Evolutionary conservation across 1,140 invertebrate genomes (phyloP).

Genomic region (Drosophila ficusphila): DNA sequence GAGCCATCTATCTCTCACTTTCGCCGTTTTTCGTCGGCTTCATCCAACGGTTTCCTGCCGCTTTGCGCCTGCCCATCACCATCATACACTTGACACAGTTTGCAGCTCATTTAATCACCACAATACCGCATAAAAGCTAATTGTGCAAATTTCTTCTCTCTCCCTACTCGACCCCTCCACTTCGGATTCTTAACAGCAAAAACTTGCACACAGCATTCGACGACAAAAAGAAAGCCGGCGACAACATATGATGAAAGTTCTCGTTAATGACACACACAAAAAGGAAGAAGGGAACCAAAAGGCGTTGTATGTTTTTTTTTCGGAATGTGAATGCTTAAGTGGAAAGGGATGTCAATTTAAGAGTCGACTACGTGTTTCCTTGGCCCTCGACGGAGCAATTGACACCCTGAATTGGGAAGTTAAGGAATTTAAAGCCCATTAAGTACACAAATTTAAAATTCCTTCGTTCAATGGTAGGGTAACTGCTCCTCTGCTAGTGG

Average conservation of each 20-base stretch:
- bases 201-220: slow-evolving; percentile 37
- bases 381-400: slow-evolving; percentile 10
- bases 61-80: slow-evolving; percentile 11
- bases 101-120: slow-evolving; percentile 80
- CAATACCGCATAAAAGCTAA: slow-evolving; percentile 78
- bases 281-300: slow-evolving; percentile 5
- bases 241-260: slow-evolving; percentile 58
- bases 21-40: slow-evolving; percentile 1
- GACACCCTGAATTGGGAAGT: not conserved
- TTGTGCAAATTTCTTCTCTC: slow-evolving; percentile 64
- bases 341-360: slow-evolving; percentile 26
- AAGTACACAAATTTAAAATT: not conserved
- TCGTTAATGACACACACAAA: slow-evolving; percentile 43
- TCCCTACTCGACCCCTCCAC: slow-evolving; percentile 3
- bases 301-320: slow-evolving; percentile 21
- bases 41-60: slow-evolving; percentile 10
- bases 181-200: slow-evolving; percentile 19
- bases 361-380: slow-evolving; percentile 47
- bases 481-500: too few species aligned
- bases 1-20: slow-evolving; percentile 55
- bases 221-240: slow-evolving; percentile 31
- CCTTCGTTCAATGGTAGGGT: not conserved
- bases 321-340: slow-evolving; percentile 14
- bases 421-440: slow-evolving; percentile 7
- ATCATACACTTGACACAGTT: slow-evolving; percentile 74